Evolutionary conservation across 2,113 vertebrate genomes (phyloP), one percentile per base, ranked within the genome.

Genomic region (Electrona antarctica): DNA sequence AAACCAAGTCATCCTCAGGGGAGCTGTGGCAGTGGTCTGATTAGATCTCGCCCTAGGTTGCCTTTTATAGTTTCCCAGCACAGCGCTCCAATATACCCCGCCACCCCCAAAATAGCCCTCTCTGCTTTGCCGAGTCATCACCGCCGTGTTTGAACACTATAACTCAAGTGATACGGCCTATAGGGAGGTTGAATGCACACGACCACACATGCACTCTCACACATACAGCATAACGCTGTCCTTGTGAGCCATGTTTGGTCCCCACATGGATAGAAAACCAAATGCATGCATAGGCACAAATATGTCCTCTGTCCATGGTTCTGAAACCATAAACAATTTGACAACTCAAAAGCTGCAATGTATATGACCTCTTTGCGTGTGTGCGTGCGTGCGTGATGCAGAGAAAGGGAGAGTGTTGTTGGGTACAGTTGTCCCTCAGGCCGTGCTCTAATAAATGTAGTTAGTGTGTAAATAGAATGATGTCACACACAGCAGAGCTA

Each of bases 51-150:
- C 64, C 71, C 73, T 79, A 71, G 66, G 52, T 73, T 9, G 47
- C 68, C 56, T 61, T 82, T 78, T 81, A 79, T 76, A 76, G 85
- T 76, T 85, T 85, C 82, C 78, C 51, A 70, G 78, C 77, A 80
- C 61, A 73, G 61, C 75, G 63, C 79, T 78, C 65, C 73, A 76
- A 58, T 81, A 73, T 67, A 66, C 33, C 1, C 33, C 33, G 3
- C 33, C 33, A 1, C 33, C 33, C 84, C 83, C 66, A 85, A 89
- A 87, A 87, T 85, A 89, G 80, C 73, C 2, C 6, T 41, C 13
- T 6, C 33, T 41, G 3, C 33, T 6, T 79, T 87, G 84, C 83
- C 13, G 58, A 83, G 78, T 88, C 79, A 88, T 85, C 80, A 74
- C 75, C 51, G 21, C 50, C 15, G 50, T 41, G 66, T 74, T 81